phyloP scores from a whole-genome alignment of 1,140 invertebrate genomes.

The Dolichoris vasculosae region DNA sequence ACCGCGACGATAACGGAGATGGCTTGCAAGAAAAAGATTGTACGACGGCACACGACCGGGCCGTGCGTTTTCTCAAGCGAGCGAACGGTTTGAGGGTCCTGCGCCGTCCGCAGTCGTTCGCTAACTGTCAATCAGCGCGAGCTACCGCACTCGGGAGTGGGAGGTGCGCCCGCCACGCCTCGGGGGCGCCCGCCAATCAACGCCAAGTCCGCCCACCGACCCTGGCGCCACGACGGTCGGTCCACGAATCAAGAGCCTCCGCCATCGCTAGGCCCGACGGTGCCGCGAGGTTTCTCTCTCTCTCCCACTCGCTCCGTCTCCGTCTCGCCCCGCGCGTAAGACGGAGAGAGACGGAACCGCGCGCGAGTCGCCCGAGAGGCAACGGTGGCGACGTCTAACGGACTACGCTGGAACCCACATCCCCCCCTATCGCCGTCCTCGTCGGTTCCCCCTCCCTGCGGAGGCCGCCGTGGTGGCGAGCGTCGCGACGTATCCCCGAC shows the following conservation, averaged over 20 bases:
- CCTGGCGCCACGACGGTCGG: conserved; percentile 59
- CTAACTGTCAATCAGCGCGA: conserved; percentile 80
- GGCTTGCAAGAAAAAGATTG: background rate
- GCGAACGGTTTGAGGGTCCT: conserved; percentile 70
- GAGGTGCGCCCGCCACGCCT: conserved; percentile 65
- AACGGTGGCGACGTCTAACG: conserved; percentile 50
- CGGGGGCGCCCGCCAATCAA: conserved; percentile 63
- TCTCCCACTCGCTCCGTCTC: background rate
- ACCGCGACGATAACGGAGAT: conserved; percentile 29
- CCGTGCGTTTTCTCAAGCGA: conserved; percentile 46
- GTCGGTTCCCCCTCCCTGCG: conserved; percentile 37
- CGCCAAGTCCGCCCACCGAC: conserved; percentile 57
- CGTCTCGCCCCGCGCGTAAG: background rate
- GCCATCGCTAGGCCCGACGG: conserved; percentile 62
- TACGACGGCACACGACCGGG: conserved; percentile 36
- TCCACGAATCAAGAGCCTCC: conserved; percentile 59
- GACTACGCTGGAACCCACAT: conserved; percentile 29
- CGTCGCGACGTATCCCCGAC: conserved; percentile 1
- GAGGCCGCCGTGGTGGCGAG: conserved; percentile 24
- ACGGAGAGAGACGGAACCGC: background rate
- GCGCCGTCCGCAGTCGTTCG: conserved; percentile 80
- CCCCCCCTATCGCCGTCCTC: background rate
- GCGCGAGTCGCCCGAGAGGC: conserved; percentile 24
- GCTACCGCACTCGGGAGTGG: conserved; percentile 73
- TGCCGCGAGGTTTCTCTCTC: conserved; percentile 41